Conservation (phyloP, 2,113 vertebrate genomes). For the Pangasianodon gigas region DNA sequence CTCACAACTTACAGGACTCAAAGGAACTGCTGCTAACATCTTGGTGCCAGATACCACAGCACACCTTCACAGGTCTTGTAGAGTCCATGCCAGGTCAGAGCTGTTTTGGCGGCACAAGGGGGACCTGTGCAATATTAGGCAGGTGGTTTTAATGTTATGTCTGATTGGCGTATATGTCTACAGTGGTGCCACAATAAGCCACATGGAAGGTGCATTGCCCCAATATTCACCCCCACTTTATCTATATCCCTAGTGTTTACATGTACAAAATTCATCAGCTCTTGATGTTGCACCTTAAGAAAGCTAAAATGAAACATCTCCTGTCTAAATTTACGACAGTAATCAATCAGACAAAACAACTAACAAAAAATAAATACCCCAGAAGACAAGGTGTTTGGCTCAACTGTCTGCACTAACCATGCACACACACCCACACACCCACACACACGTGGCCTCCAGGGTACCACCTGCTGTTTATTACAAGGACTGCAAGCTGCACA, state of each 20-base stretch:
- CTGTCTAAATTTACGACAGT: neutral
- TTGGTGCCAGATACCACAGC: too few relatives aligned
- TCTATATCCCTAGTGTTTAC: neutral
- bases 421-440: constrained; percentile 4
- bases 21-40: too few relatives aligned
- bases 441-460: constrained; percentile 13
- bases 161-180: neutral
- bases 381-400: neutral
- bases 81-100: too few relatives aligned
- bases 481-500: constrained; percentile 36
- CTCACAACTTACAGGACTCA: too few relatives aligned
- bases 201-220: neutral
- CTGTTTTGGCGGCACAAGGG: too few relatives aligned
- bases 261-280: constrained; percentile 1
- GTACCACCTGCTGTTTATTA: constrained; percentile 44
- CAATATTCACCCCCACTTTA: neutral
- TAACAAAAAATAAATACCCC: constrained; percentile 17
- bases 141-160: too few relatives aligned
- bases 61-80: too few relatives aligned
- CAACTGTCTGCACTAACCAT: neutral
- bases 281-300: neutral
- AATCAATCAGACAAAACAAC: constrained; percentile 19
- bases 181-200: neutral
- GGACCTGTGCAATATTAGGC: too few relatives aligned
- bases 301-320: constrained; percentile 26